Conservation (phyloP, 2,888 invertebrate species). For the Epistrophe grossulariae region DNA sequence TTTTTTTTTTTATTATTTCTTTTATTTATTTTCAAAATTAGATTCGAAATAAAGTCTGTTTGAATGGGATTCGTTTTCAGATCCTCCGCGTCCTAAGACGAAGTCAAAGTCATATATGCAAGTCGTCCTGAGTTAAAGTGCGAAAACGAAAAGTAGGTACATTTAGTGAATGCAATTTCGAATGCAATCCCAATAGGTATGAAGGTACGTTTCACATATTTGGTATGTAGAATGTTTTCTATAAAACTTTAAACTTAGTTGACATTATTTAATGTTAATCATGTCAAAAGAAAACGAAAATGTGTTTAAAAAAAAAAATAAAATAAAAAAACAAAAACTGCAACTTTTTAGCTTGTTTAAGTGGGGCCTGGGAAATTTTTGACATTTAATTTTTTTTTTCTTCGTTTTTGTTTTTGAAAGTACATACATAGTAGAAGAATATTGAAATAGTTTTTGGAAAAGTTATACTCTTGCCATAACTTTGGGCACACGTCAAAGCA, state of each 20-base stretch:
- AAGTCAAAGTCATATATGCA: slow-evolving; percentile 3
- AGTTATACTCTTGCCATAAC: slow-evolving; percentile 18
- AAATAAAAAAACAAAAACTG: neutral
- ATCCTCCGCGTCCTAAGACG: neutral
- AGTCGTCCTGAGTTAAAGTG: neutral
- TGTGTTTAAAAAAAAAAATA: slow-evolving; percentile 5
- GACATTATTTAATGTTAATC: slow-evolving; percentile 51
- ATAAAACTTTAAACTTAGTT: slow-evolving; percentile 17
- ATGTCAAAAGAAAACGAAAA: slow-evolving; percentile 32
- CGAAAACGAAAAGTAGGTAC: slow-evolving; percentile 4
- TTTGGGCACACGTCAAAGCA: slow-evolving; percentile 23
- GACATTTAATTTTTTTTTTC: slow-evolving; percentile 13
- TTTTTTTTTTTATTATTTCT: neutral
- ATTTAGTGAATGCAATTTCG: slow-evolving; percentile 32
- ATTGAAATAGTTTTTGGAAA: slow-evolving; percentile 42
- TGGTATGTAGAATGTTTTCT: neutral
- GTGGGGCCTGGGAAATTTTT: neutral
- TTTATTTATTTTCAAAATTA: slow-evolving; percentile 57
- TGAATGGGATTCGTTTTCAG: slow-evolving; percentile 28
- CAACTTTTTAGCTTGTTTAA: neutral
- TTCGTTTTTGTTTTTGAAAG: neutral
- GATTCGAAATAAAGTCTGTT: slow-evolving; percentile 51
- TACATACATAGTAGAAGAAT: neutral
- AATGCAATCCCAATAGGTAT: slow-evolving; percentile 23
- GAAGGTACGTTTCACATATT: neutral